Percentiles rank a stretch among this genome's conserved stretches.
Conservation (phyloP, 2,888 invertebrate species). For the Pseudanteris insignis region DNA sequence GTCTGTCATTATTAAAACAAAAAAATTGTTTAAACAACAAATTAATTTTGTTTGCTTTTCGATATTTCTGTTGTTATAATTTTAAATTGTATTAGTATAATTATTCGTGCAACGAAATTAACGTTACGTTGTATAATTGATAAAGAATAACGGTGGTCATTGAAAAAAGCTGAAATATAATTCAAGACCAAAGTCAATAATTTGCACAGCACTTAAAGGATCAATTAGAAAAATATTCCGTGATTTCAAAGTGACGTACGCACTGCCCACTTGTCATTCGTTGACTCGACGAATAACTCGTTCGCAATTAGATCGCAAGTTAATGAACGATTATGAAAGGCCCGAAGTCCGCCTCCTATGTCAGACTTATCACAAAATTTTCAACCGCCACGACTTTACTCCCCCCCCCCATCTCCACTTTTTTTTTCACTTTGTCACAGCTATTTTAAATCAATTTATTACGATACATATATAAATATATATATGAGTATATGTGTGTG, state of each 20-base stretch:
- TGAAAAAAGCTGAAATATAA: conserved; percentile 18
- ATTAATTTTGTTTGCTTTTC: too few relatives aligned
- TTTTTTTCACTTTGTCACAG: conserved; percentile 19
- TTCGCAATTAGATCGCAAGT: conserved; percentile 42
- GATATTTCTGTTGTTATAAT: too few relatives aligned
- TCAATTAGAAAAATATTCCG: conserved; percentile 36
- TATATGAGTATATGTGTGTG: too few relatives aligned
- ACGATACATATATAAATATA: conserved; percentile 25
- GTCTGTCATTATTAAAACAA: too few relatives aligned
- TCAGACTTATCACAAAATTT: conserved; percentile 33
- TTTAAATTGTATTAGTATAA: not conserved
- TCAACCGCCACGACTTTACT: conserved; percentile 16
- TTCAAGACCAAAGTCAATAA: conserved; percentile 24
- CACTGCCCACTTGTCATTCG: conserved; percentile 41
- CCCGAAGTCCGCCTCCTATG: conserved; percentile 26
- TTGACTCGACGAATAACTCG: conserved; percentile 40
- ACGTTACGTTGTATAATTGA: not conserved
- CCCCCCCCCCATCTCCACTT: too few relatives aligned
- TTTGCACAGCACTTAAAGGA: conserved; percentile 34
- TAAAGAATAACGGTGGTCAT: not conserved
- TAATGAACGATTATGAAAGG: conserved; percentile 42
- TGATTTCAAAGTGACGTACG: conserved; percentile 41
- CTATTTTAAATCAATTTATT: conserved; percentile 32
- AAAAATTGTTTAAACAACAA: too few relatives aligned
- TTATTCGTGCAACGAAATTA: not conserved